Evolutionary conservation across 1,140 invertebrate species (phyloP).

Genomic region (Pseudachorutes palmiensis): DNA sequence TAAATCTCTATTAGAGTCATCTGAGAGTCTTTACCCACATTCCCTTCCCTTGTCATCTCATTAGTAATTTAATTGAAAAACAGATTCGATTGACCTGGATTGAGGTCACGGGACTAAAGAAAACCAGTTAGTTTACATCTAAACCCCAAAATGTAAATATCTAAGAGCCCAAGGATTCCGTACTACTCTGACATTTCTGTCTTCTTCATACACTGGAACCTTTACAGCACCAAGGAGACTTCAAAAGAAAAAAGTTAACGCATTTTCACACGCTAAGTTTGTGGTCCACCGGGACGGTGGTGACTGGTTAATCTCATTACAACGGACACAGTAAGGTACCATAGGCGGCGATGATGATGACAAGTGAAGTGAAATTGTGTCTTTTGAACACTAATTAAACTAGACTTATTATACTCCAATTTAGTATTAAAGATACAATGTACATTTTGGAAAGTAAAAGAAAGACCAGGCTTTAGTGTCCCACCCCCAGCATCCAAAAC

Average conservation of each 20-base stretch:
- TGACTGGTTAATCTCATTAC: slow-evolving; percentile 1
- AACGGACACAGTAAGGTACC: too few species aligned
- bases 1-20: not conserved
- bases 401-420: too few species aligned
- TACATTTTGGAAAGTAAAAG: too few species aligned
- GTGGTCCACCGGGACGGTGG: not conserved
- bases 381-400: too few species aligned
- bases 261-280: too few species aligned
- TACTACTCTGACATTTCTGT: not conserved
- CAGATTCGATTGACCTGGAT: too few species aligned
- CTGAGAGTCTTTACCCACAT: not conserved
- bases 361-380: too few species aligned
- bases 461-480: too few species aligned
- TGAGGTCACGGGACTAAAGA: too few species aligned
- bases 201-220: not conserved
- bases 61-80: not conserved
- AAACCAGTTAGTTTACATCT: not conserved
- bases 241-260: not conserved
- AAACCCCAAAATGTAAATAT: not conserved
- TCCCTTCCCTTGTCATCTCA: slow-evolving; percentile 1
- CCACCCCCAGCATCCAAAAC: too few species aligned
- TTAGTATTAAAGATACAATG: too few species aligned
- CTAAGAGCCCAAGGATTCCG: not conserved
- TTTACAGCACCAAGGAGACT: not conserved
- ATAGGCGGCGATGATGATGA: too few species aligned